Evolutionary conservation across 2,888 invertebrate species (phyloP).

Genomic region (Apamea monoglypha): DNA sequence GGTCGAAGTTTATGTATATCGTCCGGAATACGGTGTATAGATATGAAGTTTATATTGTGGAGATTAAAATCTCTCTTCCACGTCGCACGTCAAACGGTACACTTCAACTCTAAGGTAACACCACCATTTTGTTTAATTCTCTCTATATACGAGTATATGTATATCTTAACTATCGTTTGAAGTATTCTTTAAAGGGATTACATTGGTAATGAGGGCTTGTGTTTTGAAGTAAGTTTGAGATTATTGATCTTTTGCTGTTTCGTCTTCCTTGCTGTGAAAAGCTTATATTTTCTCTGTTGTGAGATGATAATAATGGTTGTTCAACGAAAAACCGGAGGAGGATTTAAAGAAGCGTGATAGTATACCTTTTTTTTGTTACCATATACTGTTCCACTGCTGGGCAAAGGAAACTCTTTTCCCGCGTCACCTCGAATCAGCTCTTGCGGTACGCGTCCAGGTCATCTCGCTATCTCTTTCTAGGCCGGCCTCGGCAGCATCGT

Average conservation of each 20-base stretch:
- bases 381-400: background rate
- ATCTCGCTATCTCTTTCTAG: too few species aligned
- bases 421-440: too few species aligned
- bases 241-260: slow-evolving; percentile 7
- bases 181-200: slow-evolving; percentile 13
- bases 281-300: background rate
- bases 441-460: too few species aligned
- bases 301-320: background rate
- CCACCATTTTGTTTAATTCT: background rate
- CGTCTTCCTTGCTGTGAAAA: too few species aligned
- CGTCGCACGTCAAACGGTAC: background rate
- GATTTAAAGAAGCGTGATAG: background rate
- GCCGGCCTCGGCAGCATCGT: too few species aligned
- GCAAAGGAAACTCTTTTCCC: too few species aligned
- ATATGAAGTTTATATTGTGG: background rate
- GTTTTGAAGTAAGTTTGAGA: background rate
- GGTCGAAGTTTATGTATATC: too few species aligned
- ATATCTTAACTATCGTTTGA: slow-evolving; percentile 6
- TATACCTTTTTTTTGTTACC: background rate
- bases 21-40: background rate
- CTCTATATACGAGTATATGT: background rate
- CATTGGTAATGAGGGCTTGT: slow-evolving; percentile 18
- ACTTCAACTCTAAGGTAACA: background rate
- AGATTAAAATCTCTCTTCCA: background rate
- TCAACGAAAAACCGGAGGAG: background rate